Evolutionary conservation across 2,888 invertebrate genomes (phyloP).

Genomic region (Sthenelais limicola): DNA sequence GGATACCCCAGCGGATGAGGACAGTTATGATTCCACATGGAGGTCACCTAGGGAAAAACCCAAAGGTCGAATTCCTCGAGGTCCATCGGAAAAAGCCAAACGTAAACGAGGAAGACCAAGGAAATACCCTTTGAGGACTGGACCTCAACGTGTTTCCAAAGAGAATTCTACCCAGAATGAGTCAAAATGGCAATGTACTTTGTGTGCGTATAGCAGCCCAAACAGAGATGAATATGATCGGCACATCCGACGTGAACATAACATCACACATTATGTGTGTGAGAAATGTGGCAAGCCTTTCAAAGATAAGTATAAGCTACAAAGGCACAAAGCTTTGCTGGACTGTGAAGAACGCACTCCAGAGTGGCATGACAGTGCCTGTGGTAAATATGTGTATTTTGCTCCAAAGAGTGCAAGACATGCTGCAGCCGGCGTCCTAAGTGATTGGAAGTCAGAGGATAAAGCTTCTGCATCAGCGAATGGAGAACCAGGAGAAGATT

Average conservation of each 20-base stretch:
- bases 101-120: conserved; percentile 42
- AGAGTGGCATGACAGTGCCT: not conserved
- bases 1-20: not conserved
- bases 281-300: conserved; percentile 41
- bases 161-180: conserved; percentile 16
- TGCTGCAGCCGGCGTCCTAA: not conserved
- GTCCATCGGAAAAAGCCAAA: too few relatives aligned
- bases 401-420: not conserved
- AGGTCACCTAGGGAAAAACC: too few relatives aligned
- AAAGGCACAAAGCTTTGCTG: conserved; percentile 34
- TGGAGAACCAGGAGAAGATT: not conserved
- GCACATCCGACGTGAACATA: conserved; percentile 46
- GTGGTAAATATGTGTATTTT: not conserved
- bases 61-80: too few relatives aligned
- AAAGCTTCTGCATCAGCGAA: too few relatives aligned
- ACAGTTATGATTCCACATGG: too few relatives aligned
- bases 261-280: conserved; percentile 43
- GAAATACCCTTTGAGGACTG: conserved; percentile 26
- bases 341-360: not conserved
- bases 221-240: conserved; percentile 45
- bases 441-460: conserved; percentile 9
- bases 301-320: conserved; percentile 49
- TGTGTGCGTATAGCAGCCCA: conserved; percentile 32
- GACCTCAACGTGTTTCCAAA: conserved; percentile 2
- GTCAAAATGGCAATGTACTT: conserved; percentile 42